Conservation (phyloP, 2,888 invertebrate genomes). For the Eupithecia subumbrata region DNA sequence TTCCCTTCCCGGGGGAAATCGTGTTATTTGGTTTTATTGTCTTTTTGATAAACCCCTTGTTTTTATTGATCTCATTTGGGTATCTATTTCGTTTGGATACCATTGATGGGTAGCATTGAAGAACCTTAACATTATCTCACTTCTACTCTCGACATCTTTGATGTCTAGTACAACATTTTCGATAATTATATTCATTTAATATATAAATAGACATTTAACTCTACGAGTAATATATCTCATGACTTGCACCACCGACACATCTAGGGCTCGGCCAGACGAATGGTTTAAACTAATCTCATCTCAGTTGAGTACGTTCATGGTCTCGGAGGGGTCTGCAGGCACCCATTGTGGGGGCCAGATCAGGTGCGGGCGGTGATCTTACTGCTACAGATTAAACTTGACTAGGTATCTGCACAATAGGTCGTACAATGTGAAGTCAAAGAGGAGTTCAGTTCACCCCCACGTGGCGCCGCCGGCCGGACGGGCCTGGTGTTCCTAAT, state of each 20-base stretch:
- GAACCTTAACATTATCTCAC: background rate
- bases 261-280: constrained; percentile 56
- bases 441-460: background rate
- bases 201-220: background rate
- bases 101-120: background rate
- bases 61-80: background rate
- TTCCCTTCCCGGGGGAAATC: too few species aligned
- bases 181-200: too few species aligned
- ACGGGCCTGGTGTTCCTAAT: too few species aligned
- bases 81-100: too few species aligned
- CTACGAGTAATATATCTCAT: constrained; percentile 7
- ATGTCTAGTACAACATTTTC: too few species aligned
- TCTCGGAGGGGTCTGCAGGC: constrained; percentile 40
- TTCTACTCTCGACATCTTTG: background rate
- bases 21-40: too few species aligned
- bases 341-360: constrained; percentile 38
- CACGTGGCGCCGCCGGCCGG: too few species aligned
- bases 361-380: constrained; percentile 24
- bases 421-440: too few species aligned
- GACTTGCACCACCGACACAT: constrained; percentile 40
- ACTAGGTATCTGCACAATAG: background rate
- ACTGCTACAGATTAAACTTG: constrained; percentile 18
- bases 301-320: constrained; percentile 60
- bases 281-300: constrained; percentile 68
- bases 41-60: too few species aligned